phyloP scores from a whole-genome alignment of 2,888 invertebrate genomes.

The Mythimna lalbum region DNA sequence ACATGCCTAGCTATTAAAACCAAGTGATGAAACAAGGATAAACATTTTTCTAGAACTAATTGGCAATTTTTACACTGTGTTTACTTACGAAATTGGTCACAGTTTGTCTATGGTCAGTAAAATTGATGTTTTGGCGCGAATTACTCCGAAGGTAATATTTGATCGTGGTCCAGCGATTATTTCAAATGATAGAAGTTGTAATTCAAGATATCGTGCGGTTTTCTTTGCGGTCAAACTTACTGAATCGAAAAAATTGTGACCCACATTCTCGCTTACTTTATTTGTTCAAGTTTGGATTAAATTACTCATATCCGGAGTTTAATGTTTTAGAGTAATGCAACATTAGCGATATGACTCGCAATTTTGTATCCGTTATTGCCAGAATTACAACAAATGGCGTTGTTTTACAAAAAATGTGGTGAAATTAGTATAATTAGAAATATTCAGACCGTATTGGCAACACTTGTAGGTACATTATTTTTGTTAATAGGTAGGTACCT shows the following conservation, averaged over 20 bases:
- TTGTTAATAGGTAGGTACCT: background rate
- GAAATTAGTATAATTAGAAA: background rate
- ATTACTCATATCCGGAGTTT: constrained; percentile 52
- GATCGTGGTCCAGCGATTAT: constrained; percentile 58
- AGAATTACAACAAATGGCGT: background rate
- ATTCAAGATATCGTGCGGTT: constrained; percentile 45
- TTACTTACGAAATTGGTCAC: constrained; percentile 31
- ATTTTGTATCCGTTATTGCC: constrained; percentile 18
- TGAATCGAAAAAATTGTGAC: constrained; percentile 53
- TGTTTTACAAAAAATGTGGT: background rate
- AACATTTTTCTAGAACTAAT: constrained; percentile 42
- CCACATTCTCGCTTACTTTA: constrained; percentile 29
- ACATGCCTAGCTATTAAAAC: background rate
- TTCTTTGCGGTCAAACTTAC: constrained; percentile 55
- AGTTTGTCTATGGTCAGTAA: constrained; percentile 35
- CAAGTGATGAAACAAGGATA: constrained; percentile 24
- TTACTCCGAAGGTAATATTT: constrained; percentile 47
- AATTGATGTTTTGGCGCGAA: constrained; percentile 45
- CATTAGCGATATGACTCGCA: constrained; percentile 23
- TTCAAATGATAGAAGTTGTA: constrained; percentile 45
- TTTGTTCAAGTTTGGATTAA: constrained; percentile 37
- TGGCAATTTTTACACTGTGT: constrained; percentile 22
- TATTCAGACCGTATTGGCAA: background rate
- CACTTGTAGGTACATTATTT: background rate
- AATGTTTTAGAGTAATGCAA: constrained; percentile 37